phyloP scores from a whole-genome alignment of 2,113 vertebrate genomes.

The Oryctolagus cuniculus region mOryCun1.1 NC_091435.1:164364501-164365000 shows the following conservation, averaged over 20 bases:
- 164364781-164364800: conserved; percentile 28
- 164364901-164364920: neutral
- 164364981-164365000: neutral
- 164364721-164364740: neutral
- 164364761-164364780: neutral
- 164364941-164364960: neutral
- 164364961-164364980: neutral
- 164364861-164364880: neutral
- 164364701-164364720: neutral
- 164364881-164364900: neutral
- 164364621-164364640: neutral
- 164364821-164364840: conserved; percentile 1
- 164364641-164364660: neutral
- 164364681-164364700: neutral
- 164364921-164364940: neutral
- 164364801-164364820: neutral
- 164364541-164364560: conserved; percentile 19
- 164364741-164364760: neutral
- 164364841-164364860: neutral
- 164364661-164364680: neutral
- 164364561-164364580: neutral
- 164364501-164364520: neutral
- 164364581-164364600: neutral
- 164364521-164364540: neutral
- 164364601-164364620: neutral